Base-by-base conservation (phyloP, 2,888 invertebrate species). In the Hyalella azteca region DNA sequence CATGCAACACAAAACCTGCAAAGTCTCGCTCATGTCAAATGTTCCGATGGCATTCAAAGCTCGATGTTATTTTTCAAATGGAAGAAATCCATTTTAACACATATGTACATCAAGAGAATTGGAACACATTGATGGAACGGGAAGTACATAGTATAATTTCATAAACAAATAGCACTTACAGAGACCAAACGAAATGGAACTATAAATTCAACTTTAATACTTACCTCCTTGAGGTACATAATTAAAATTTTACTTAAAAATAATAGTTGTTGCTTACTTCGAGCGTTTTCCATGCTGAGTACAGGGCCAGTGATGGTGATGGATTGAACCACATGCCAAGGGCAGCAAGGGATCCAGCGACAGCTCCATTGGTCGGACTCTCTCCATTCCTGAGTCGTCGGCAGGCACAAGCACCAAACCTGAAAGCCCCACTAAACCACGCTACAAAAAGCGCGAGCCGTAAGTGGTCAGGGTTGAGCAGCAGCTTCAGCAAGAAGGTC, bases 201-300 rank as follows among this genome's bases (percentile, higher is more conserved):
- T n/a, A n/a, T n/a, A n/a, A n/a, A n/a, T n/a, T n/a, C n/a, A n/a
- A n/a, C n/a, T n/a, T n/a, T n/a, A n/a, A n/a, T n/a, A n/a, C n/a
- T n/a, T n/a, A n/a, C n/a, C n/a, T n/a, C n/a, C n/a, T n/a, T n/a
- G n/a, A n/a, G n/a, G n/a, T n/a, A n/a, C n/a, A n/a, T n/a, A n/a
- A n/a, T n/a, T n/a, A n/a, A n/a, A 45, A 15, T 15, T 9, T 45
- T 15, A 45, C 49, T 9, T 32, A 50, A 78, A 60, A 11, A 15
- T 40, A 26, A 13, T 78, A 59, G 13, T 41, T 82, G 26, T 77
- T 78, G 81, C 86, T 86, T 87, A 94, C 94, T 90, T 95, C 95
- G 54, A 94, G 89, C 73, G 92, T 91, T 89, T 95, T 95, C 93
- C 94, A 94, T 88, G 93, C 90, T 7, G 93, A 91, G 87, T 95